Conservation (phyloP, 2,113 vertebrate species). For the Uria aalge region DNA sequence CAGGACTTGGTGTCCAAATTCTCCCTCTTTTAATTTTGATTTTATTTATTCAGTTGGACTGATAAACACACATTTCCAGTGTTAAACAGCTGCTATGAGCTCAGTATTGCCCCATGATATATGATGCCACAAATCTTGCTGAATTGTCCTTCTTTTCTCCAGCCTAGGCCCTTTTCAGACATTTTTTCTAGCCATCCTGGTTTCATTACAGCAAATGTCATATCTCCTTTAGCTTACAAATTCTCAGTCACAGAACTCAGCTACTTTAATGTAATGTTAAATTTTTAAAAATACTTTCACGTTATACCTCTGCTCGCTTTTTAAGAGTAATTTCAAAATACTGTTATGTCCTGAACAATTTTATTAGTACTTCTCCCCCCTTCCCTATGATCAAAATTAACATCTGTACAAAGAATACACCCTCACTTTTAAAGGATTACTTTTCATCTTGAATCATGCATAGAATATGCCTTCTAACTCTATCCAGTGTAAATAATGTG, state of each 20-base stretch:
- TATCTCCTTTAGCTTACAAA: constrained; percentile 30
- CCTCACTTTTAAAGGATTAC: constrained; percentile 55
- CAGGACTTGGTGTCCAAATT: neutral
- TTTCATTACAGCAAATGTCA: constrained; percentile 58
- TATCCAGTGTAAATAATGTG: constrained; percentile 76
- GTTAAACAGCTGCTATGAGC: neutral
- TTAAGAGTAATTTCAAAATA: constrained; percentile 51
- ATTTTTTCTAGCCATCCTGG: neutral
- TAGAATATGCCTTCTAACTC: constrained; percentile 72
- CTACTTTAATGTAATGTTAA: constrained; percentile 32
- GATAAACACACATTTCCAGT: neutral
- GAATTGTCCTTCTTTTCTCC: constrained; percentile 18
- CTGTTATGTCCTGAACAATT: constrained; percentile 20
- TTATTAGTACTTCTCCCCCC: constrained; percentile 13
- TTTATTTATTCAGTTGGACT: neutral
- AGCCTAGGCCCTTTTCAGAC: neutral
- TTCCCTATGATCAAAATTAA: constrained; percentile 64
- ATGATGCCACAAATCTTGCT: neutral
- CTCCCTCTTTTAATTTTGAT: neutral
- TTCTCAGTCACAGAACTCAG: constrained; percentile 22
- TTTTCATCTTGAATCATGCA: constrained; percentile 64
- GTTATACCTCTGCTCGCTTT: constrained; percentile 22
- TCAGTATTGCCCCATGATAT: neutral
- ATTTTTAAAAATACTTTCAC: constrained; percentile 55
- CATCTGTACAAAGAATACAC: constrained; percentile 61